Evolutionary conservation across 2,113 vertebrate genomes (phyloP).

Genomic region (Holacanthus passer): DNA sequence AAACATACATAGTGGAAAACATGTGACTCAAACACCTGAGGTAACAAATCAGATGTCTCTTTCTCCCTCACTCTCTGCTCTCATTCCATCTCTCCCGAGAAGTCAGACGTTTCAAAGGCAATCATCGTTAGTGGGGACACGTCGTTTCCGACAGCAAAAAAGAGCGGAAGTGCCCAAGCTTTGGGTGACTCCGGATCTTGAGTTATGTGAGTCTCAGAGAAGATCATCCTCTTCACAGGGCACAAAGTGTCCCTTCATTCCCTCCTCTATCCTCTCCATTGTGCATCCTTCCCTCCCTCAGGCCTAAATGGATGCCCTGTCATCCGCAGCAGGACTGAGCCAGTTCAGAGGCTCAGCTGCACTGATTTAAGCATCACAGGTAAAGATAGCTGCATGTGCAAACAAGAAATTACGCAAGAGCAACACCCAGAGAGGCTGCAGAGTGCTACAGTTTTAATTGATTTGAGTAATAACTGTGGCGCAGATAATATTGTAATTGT

Average conservation of each 20-base stretch:
- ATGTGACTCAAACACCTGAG: constrained; percentile 59
- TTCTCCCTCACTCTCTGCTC: constrained; percentile 15
- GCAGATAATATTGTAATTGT: neutral
- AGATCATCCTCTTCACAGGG: constrained; percentile 67
- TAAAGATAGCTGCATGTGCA: constrained; percentile 46
- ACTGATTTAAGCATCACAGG: constrained; percentile 57
- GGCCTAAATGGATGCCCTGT: constrained; percentile 82
- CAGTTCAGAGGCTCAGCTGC: constrained; percentile 78
- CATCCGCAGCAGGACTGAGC: constrained; percentile 53
- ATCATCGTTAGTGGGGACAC: constrained; percentile 78
- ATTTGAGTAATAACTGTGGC: neutral
- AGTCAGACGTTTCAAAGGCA: constrained; percentile 72
- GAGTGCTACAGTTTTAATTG: neutral
- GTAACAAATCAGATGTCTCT: constrained; percentile 45
- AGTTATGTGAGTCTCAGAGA: constrained; percentile 58
- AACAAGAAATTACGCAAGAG: constrained; percentile 6
- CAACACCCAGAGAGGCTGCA: neutral
- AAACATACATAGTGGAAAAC: neutral
- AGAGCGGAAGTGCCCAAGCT: constrained; percentile 74
- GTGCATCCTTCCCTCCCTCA: constrained; percentile 62
- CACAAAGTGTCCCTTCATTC: constrained; percentile 84
- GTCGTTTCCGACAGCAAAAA: constrained; percentile 75
- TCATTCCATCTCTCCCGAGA: constrained; percentile 28
- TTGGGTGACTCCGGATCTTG: constrained; percentile 79
- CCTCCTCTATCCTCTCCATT: constrained; percentile 76